Evolutionary conservation across 1,140 invertebrate genomes (phyloP).

Genomic region (Myzus persicae): DNA sequence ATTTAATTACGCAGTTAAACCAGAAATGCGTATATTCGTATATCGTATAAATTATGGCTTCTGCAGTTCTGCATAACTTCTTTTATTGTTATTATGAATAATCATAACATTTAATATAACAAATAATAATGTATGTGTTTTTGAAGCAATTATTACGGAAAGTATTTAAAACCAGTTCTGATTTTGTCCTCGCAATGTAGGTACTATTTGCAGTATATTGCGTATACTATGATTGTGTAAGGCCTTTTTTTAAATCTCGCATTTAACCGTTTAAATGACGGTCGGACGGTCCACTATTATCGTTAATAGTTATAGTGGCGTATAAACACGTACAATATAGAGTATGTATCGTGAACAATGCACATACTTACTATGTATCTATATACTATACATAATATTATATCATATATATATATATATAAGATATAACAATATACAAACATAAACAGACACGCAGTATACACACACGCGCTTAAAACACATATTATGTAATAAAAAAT

Average conservation of each 20-base stretch:
- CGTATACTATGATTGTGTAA: not conserved
- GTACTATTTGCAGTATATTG: not conserved
- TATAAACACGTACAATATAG: not conserved
- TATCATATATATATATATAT: too few species aligned
- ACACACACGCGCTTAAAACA: too few species aligned
- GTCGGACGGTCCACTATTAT: not conserved
- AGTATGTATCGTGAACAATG: too few species aligned
- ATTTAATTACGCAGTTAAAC: not conserved
- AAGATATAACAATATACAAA: too few species aligned
- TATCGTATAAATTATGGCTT: not conserved
- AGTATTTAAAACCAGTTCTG: not conserved
- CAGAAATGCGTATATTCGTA: not conserved
- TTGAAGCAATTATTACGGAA: not conserved
- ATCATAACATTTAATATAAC: not conserved
- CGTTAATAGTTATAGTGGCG: not conserved
- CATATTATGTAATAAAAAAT: too few species aligned
- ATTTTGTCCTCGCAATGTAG: not conserved
- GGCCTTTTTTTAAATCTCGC: not conserved
- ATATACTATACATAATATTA: too few species aligned
- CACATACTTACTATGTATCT: too few species aligned
- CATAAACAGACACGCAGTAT: too few species aligned
- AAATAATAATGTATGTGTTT: not conserved
- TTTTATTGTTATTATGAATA: not conserved
- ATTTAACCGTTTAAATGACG: not conserved
- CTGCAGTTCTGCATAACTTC: not conserved